Percentiles rank a stretch among this genome's conserved stretches.
Conservation (phyloP, 2,888 invertebrate species). For the Pseudeuparius sepicola region DNA sequence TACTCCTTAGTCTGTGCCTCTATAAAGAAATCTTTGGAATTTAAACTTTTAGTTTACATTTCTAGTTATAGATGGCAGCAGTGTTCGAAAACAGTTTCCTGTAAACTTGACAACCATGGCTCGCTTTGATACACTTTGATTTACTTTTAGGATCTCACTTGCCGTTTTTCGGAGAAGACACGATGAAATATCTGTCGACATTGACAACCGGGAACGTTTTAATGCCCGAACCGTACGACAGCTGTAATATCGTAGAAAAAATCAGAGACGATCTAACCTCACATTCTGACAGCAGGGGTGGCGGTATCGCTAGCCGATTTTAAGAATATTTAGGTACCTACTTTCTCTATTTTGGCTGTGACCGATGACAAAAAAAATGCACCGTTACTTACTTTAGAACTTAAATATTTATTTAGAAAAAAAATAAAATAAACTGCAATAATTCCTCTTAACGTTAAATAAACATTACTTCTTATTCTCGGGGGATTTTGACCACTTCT, state of each 20-base stretch:
- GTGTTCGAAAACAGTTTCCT: too few relatives aligned
- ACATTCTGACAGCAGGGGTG: constrained; percentile 64
- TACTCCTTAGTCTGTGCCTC: too few relatives aligned
- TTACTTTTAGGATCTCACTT: constrained; percentile 32
- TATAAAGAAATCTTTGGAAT: too few relatives aligned
- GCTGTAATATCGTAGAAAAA: constrained; percentile 60
- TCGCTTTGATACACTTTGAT: constrained; percentile 6
- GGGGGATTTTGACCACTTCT: constrained; percentile 46
- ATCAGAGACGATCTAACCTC: constrained; percentile 51
- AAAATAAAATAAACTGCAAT: too few relatives aligned
- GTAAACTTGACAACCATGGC: too few relatives aligned
- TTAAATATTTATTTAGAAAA: too few relatives aligned
- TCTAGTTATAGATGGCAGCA: too few relatives aligned
- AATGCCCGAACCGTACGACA: constrained; percentile 42
- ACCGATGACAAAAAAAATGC: too few relatives aligned
- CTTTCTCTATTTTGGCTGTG: constrained; percentile 6
- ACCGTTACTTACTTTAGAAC: too few relatives aligned
- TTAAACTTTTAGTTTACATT: too few relatives aligned
- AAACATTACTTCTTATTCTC: constrained; percentile 20
- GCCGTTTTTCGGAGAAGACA: constrained; percentile 33
- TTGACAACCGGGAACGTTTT: constrained; percentile 26
- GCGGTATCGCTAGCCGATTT: constrained; percentile 57
- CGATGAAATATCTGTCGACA: constrained; percentile 30
- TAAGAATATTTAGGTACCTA: constrained; percentile 27
- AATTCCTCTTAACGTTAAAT: too few relatives aligned